These are phyloP conservation scores for Benthochromis sp. DNA, from an alignment of 2,113 vertebrate genomes.

Conservation along the genomic window DNA sequence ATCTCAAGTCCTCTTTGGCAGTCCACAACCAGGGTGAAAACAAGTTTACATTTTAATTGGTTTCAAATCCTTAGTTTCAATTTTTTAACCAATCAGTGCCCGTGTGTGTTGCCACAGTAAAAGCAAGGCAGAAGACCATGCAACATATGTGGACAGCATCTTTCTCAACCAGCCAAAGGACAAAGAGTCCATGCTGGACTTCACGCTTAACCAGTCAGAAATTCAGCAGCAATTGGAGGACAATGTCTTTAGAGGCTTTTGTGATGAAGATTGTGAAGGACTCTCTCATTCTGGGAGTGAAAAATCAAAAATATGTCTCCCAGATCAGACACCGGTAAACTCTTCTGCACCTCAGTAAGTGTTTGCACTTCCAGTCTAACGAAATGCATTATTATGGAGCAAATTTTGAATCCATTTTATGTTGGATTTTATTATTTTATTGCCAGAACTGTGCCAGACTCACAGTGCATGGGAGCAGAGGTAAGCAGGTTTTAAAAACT, in stretches of 20 bases:
- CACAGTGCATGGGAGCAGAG: not conserved
- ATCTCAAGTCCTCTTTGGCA: constrained; percentile 44
- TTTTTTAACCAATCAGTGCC: not conserved
- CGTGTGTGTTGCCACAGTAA: constrained; percentile 9
- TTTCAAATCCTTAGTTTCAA: not conserved
- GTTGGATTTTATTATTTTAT: not conserved
- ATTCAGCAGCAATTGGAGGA: constrained; percentile 7
- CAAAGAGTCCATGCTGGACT: not conserved
- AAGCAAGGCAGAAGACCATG: not conserved
- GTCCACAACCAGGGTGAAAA: constrained; percentile 51
- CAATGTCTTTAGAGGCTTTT: constrained; percentile 34
- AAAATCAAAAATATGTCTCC: constrained; percentile 36
- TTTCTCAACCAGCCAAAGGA: not conserved
- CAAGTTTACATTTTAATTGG: constrained; percentile 1
- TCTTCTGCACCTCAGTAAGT: constrained; percentile 42
- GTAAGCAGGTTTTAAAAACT: not conserved
- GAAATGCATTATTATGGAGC: not conserved
- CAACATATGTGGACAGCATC: not conserved
- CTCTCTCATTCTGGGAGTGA: not conserved
- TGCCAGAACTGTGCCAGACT: constrained; percentile 34
- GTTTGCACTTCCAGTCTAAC: not conserved
- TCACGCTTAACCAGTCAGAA: constrained; percentile 12
- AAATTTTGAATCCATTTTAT: not conserved
- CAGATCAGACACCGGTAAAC: not conserved
- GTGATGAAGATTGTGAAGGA: constrained; percentile 8